Evolutionary conservation across 1,140 invertebrate genomes (phyloP).

Genomic region (Archivesica marissinica): DNA sequence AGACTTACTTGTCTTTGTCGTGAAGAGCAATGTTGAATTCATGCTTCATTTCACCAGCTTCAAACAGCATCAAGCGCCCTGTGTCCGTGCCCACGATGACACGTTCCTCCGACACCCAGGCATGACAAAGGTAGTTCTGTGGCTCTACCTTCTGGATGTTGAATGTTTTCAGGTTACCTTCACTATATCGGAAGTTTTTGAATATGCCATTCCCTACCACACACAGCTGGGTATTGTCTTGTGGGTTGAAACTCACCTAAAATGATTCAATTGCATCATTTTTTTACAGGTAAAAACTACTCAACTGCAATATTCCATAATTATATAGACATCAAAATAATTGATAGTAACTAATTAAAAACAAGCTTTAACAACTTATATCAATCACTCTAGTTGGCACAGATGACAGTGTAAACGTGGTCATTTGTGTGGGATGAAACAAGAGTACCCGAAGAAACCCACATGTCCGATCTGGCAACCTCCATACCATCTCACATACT

Average conservation of each 20-base stretch:
- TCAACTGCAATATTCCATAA: too few species aligned
- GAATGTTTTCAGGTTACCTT: slow-evolving; percentile 92
- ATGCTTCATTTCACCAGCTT: slow-evolving; percentile 90
- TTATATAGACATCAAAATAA: too few species aligned
- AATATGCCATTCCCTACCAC: slow-evolving; percentile 90
- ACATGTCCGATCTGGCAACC: too few species aligned
- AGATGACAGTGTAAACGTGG: too few species aligned
- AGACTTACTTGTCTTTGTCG: slow-evolving; percentile 69
- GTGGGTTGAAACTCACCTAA: slow-evolving; percentile 90
- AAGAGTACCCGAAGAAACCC: too few species aligned
- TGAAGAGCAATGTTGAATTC: slow-evolving; percentile 79
- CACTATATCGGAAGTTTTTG: slow-evolving; percentile 91
- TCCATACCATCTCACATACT: too few species aligned
- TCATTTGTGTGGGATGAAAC: too few species aligned
- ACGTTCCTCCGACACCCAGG: slow-evolving; percentile 88
- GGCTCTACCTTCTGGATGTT: slow-evolving; percentile 92
- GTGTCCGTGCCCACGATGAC: slow-evolving; percentile 90
- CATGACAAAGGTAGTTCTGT: slow-evolving; percentile 88
- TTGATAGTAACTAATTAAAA: too few species aligned
- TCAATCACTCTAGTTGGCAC: too few species aligned
- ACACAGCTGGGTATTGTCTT: slow-evolving; percentile 90
- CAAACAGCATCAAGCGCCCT: slow-evolving; percentile 90
- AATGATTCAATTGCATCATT: too few species aligned
- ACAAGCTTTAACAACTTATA: too few species aligned
- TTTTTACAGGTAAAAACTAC: too few species aligned